Base-by-base conservation (phyloP, 2,113 vertebrate species). In the Taurulus bubalis region DNA sequence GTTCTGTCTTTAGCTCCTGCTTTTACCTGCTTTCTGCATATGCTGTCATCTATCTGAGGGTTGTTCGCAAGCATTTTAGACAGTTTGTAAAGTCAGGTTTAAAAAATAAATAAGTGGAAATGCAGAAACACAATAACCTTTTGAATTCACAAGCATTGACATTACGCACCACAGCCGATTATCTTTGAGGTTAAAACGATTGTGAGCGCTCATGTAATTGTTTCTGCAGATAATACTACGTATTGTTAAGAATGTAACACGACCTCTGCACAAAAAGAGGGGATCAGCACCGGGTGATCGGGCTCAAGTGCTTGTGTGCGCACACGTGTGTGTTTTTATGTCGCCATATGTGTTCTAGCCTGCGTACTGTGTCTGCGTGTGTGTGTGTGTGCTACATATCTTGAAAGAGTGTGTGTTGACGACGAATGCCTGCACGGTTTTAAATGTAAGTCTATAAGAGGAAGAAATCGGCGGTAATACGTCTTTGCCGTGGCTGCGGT, bases 261-360 rank as follows among this genome's bases (percentile, higher is more conserved):
- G 86, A 90, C 85, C 85, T 87, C 78, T 87, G 80, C 86, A 77
- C 79, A 65, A 80, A 85, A 70, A 87, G 56, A 85, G 56, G 63
- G 85, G 80, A 77, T 85, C 79, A 92, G 32, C 66, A 40, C 49
- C 74, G 71, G 84, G 68, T 88, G 69, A 90, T 85, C 73, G 53
- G 85, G 90, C 68, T 89, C 80, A 86, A 85, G 80, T 73, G 56
- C 77, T 79, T 26, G 59, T 68, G 66, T 71, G 79, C 60, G 63
- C 47, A 53, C 60, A n/a, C 42, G 62, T 76, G 51, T 74, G 66
- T 67, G 74, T 82, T 59, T 64, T 18, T 16, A n/a, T 62, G 34
- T 67, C 51, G 59, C 18, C 67, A n/a, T 73, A 66, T 38, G 51
- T 36, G 22, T 47, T 47, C 18, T n/a, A 7, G 74, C 22, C 53